Percentiles rank a stretch among this genome's conserved stretches.
Conservation (phyloP, 2,888 invertebrate species). For the Chrysotoxum bicinctum region DNA sequence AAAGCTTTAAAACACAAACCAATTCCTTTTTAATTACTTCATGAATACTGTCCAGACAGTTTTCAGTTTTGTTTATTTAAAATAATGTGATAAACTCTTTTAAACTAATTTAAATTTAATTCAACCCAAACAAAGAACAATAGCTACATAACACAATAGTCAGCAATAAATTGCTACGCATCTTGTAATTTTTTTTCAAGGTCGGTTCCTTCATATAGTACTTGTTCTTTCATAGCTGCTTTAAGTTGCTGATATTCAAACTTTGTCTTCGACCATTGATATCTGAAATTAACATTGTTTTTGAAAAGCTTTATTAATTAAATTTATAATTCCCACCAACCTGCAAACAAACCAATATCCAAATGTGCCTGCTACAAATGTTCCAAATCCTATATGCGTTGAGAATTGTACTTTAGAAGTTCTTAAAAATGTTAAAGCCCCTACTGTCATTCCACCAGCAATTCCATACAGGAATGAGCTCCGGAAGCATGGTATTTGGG, state of each 20-base stretch:
- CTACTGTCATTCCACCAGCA: constrained; percentile 86
- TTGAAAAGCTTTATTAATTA: not conserved
- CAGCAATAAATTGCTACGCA: constrained; percentile 31
- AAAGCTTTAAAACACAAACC: too few species aligned
- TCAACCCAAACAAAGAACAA: not conserved
- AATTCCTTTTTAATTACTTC: too few species aligned
- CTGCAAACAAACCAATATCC: constrained; percentile 87
- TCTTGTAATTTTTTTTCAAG: constrained; percentile 80
- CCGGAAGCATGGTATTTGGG: constrained; percentile 91
- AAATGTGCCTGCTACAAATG: constrained; percentile 86
- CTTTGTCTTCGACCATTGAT: constrained; percentile 86
- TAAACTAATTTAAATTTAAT: not conserved
- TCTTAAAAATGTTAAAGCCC: constrained; percentile 87
- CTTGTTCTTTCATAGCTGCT: constrained; percentile 84
- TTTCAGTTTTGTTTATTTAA: not conserved
- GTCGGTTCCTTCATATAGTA: constrained; percentile 85
- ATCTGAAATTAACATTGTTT: constrained; percentile 80
- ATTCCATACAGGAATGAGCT: constrained; percentile 90
- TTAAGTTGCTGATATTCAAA: constrained; percentile 86
- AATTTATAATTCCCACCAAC: constrained; percentile 69
- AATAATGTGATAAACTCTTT: not conserved
- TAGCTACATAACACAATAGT: not conserved
- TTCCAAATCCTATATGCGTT: constrained; percentile 86
- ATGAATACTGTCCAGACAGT: too few species aligned
- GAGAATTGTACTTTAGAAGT: constrained; percentile 87